Percentiles rank a stretch among this genome's conserved stretches.
phyloP scores from a whole-genome alignment of 1,140 invertebrate genomes.

The Hestina assimilis region DNA sequence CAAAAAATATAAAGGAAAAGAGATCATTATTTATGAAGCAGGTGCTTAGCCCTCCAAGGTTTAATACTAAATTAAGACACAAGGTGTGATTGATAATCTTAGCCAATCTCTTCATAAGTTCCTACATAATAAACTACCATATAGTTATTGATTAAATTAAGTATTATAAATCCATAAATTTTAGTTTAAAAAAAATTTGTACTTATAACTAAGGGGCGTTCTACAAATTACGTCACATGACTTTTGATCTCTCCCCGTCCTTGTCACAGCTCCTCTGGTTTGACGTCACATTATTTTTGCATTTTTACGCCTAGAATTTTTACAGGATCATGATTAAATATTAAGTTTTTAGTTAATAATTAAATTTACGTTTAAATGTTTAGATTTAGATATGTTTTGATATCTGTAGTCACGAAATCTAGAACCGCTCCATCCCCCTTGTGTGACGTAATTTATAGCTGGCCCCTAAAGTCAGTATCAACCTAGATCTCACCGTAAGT shows the following conservation, averaged over 20 bases:
- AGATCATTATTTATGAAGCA: constrained; percentile 80
- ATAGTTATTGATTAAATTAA: constrained; percentile 18
- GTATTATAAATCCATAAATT: constrained; percentile 16
- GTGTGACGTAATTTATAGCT: no score
- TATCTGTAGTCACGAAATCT: no score
- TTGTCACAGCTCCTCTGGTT: no score
- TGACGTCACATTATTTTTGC: no score
- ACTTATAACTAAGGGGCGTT: constrained; percentile 27
- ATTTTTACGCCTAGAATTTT: no score
- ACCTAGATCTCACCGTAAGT: constrained; percentile 53
- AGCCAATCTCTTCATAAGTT: constrained; percentile 26
- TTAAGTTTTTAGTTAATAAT: no score
- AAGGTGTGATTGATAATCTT: constrained; percentile 43
- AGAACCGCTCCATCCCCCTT: no score
- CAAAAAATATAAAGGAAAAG: constrained; percentile 78
- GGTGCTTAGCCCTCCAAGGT: constrained; percentile 80
- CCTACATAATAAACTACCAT: constrained; percentile 21
- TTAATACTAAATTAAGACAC: constrained; percentile 71
- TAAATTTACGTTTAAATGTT: no score
- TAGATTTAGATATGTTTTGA: no score
- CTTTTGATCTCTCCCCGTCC: no score
- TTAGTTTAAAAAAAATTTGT: constrained; percentile 20
- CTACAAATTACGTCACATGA: no score
- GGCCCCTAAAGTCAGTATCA: constrained; percentile 43
- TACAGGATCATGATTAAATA: no score